phyloP scores from a whole-genome alignment of 2,113 vertebrate species.

The Tilapia sparmanii region DNA sequence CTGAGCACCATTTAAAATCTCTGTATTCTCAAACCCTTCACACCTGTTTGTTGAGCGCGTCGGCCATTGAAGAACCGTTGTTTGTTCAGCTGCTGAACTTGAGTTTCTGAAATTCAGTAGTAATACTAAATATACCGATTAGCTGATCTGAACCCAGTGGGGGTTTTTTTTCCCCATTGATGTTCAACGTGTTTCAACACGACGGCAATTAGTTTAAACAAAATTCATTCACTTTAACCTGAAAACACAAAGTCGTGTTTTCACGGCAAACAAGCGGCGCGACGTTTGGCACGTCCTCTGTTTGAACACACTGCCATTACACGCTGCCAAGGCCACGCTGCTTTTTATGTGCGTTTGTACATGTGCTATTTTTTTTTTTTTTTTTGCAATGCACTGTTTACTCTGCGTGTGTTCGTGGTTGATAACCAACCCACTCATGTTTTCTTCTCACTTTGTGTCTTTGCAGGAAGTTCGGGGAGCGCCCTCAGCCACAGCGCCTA shows the following conservation, averaged over 20 bases:
- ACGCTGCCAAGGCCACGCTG: slow-evolving; percentile 24
- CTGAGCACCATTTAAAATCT: background rate
- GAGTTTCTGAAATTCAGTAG: background rate
- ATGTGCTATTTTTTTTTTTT: background rate
- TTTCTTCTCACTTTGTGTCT: slow-evolving; percentile 46
- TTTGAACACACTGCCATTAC: background rate
- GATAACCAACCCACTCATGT: slow-evolving; percentile 37
- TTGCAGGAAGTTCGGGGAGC: slow-evolving; percentile 97
- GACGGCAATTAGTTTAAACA: background rate
- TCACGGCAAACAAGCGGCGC: background rate
- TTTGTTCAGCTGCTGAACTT: background rate
- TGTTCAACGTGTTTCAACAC: background rate
- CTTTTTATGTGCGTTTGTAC: background rate
- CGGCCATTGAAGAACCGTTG: background rate
- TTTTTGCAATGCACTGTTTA: slow-evolving; percentile 21
- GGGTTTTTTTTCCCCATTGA: fast-evolving
- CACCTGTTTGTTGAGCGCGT: background rate
- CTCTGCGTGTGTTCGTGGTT: slow-evolving; percentile 36
- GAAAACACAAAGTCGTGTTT: background rate
- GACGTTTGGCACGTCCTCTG: background rate
- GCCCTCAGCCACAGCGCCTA: slow-evolving; percentile 96
- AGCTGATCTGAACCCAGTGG: background rate
- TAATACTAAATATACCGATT: background rate
- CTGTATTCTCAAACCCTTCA: background rate
- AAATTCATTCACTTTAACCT: background rate